Evolutionary conservation across 2,797 vertebrate genomes (phyloP).

Genomic region (Takifugu ocellatus): DNA sequence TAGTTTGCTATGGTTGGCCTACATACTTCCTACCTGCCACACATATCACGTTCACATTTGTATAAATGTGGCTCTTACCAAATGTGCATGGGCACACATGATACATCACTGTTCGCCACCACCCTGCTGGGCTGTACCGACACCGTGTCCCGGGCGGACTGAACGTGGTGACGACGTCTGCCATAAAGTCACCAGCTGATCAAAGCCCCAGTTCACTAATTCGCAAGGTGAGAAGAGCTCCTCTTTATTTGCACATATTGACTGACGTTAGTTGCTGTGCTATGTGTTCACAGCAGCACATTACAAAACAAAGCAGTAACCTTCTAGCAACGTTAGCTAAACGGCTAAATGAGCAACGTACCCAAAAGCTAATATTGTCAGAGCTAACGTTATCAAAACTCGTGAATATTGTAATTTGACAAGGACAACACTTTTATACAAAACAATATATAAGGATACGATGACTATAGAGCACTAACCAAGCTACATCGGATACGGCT

Average conservation of each 20-base stretch:
- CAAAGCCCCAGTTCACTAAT: background rate
- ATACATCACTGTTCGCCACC: constrained; percentile 36
- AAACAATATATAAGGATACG: background rate
- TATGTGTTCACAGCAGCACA: constrained; percentile 24
- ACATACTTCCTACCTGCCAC: constrained; percentile 52
- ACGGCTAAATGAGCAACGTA: constrained; percentile 52
- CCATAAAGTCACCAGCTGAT: constrained; percentile 13
- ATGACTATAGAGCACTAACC: background rate
- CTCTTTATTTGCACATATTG: background rate
- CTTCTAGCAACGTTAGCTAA: constrained; percentile 30
- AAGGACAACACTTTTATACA: background rate
- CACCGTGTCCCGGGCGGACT: constrained; percentile 4
- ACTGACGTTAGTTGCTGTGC: constrained; percentile 4
- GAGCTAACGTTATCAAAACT: constrained; percentile 31
- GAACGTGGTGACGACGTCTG: constrained; percentile 28
- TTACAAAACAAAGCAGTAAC: constrained; percentile 58
- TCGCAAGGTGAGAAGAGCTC: background rate
- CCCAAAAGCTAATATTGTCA: constrained; percentile 28
- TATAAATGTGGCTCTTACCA: constrained; percentile 42
- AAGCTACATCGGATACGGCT: background rate
- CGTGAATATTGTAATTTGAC: background rate
- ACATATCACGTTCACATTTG: constrained; percentile 63
- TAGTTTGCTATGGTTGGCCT: constrained; percentile 61
- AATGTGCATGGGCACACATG: constrained; percentile 40
- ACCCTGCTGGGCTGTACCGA: constrained; percentile 17